These are phyloP conservation scores for Paedocypris sp. DNA, from an alignment of 2,113 vertebrate species.

Conservation along the genomic window DNA sequence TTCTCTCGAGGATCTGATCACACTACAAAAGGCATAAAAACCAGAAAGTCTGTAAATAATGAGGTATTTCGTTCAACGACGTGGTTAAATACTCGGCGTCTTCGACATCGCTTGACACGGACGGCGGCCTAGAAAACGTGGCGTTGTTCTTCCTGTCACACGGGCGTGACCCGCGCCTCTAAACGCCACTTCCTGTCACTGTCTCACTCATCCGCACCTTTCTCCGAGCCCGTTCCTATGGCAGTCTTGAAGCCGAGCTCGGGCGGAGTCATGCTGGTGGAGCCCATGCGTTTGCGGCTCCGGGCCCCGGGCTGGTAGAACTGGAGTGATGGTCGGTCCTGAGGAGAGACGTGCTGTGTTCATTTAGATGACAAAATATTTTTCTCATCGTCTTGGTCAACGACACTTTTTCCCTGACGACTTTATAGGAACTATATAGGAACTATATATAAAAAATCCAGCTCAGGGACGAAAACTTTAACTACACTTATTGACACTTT, in stretches of 20 bases:
- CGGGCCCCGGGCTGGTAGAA: constrained; percentile 78
- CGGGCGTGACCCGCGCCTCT: neutral
- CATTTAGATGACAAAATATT: no score
- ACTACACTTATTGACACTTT: no score
- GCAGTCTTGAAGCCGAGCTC: constrained; percentile 60
- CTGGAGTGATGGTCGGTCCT: constrained; percentile 90
- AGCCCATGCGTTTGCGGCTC: constrained; percentile 67
- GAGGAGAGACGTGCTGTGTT: no score
- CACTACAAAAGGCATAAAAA: constrained; percentile 41
- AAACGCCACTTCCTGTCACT: neutral
- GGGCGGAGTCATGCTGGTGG: constrained; percentile 61
- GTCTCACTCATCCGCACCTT: constrained; percentile 59
- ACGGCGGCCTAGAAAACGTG: no score
- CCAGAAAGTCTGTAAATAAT: constrained; percentile 23
- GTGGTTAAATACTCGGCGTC: neutral
- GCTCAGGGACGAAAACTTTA: no score
- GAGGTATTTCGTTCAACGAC: constrained; percentile 23
- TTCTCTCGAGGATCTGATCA: constrained; percentile 28
- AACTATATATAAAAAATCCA: no score
- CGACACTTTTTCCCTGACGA: no score
- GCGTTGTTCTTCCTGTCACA: neutral
- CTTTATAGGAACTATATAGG: no score
- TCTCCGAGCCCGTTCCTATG: constrained; percentile 62
- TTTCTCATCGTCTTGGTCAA: no score
- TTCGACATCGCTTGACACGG: no score